phyloP scores from a whole-genome alignment of 2,797 vertebrate species.

The Anolis apletophallus region DNA sequence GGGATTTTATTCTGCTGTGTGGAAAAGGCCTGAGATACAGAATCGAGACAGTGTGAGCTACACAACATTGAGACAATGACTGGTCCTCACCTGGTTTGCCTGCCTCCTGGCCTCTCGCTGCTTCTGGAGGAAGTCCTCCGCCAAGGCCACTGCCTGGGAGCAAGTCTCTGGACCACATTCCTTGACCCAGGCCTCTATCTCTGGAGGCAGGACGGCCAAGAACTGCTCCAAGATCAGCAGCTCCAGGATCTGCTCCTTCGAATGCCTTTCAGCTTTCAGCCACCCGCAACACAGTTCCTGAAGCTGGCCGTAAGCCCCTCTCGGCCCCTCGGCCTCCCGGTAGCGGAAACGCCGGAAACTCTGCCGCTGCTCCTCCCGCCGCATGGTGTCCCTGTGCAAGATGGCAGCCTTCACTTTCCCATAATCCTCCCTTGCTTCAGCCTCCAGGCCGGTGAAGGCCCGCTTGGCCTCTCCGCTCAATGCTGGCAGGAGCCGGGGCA shows the following conservation, averaged over 20 bases:
- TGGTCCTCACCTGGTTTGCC: neutral
- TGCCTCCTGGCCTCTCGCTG: neutral
- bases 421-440: neutral
- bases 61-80: neutral
- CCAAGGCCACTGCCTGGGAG: constrained; percentile 18
- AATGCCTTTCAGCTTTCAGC: neutral
- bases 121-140: neutral
- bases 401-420: constrained; percentile 14
- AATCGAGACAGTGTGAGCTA: too few species aligned
- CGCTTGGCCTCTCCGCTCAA: neutral
- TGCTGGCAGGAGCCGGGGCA: neutral
- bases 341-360: constrained; percentile 5
- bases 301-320: neutral
- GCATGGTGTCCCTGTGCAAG: neutral
- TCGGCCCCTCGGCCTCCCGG: neutral
- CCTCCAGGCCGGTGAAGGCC: neutral
- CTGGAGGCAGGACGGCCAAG: constrained; percentile 3
- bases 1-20: too few species aligned
- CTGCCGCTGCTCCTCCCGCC: neutral
- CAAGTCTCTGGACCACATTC: constrained; percentile 2
- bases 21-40: too few species aligned
- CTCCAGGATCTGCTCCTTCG: constrained; percentile 26
- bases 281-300: constrained; percentile 13
- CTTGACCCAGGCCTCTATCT: constrained; percentile 21
- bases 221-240: constrained; percentile 13